phyloP scores from a whole-genome alignment of 2,888 invertebrate genomes.

The Drosophila suboccidentalis region DNA sequence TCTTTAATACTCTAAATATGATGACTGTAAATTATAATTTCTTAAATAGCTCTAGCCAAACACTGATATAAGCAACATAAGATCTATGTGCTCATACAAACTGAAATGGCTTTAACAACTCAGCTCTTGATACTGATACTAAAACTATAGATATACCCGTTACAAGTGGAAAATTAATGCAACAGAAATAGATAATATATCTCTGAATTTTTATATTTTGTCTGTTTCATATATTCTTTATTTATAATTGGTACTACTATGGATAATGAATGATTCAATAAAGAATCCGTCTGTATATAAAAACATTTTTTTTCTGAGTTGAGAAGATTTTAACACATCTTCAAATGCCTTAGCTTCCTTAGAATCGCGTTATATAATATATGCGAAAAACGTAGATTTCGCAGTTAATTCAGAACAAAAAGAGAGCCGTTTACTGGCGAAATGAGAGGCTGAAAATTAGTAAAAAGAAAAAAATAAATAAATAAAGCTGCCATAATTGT shows the following conservation, averaged over 20 bases:
- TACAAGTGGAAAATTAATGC: too few relatives aligned
- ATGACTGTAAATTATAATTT: conserved; percentile 53
- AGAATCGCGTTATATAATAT: conserved; percentile 67
- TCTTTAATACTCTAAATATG: conserved; percentile 53
- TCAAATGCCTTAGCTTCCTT: background rate
- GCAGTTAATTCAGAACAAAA: conserved; percentile 51
- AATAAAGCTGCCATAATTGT: conserved; percentile 82
- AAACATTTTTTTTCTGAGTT: background rate
- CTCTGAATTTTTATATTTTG: too few relatives aligned
- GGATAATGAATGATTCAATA: background rate
- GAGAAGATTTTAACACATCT: background rate
- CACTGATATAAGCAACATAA: background rate
- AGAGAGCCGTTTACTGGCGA: conserved; percentile 29
- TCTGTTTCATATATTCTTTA: background rate
- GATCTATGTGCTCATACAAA: background rate
- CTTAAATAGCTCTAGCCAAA: background rate
- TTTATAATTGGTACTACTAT: background rate
- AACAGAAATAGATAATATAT: too few relatives aligned
- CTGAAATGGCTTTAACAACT: background rate
- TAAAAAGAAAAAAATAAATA: conserved; percentile 52
- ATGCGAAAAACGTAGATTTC: conserved; percentile 74
- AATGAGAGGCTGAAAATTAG: conserved; percentile 30
- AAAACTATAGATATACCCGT: too few relatives aligned
- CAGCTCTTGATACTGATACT: background rate
- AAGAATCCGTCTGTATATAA: background rate